Base-by-base conservation (phyloP, 2,113 vertebrate genomes). In the Sebastes schlegelii region DNA sequence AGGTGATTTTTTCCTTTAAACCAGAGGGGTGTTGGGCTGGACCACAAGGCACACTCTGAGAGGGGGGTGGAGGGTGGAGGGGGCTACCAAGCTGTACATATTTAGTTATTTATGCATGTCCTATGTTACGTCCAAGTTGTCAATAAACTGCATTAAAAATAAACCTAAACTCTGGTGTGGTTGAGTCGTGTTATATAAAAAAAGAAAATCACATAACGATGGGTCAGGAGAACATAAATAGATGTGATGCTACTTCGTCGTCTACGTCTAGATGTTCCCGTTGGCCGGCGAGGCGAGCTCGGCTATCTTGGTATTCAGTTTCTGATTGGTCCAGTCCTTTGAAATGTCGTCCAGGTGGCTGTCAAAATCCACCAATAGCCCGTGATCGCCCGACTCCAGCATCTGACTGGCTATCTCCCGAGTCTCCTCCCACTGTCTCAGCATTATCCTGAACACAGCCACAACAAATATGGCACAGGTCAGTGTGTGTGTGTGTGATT, bases 241-340 rank as follows among this genome's bases (percentile, higher is more conserved):
- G 65, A 75, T 75, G 10, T 7, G 58, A 34, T 2, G 73, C 60
- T n/a, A 4, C 60, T 48, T 2, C 58, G 23, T 68, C 1, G 43
- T 63, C n/a, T 21, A 10, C 0, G 16, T 10, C 75, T 90, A 94
- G 79, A 96, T 92, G 78, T 92, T 96, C 57, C 96, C 96, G 57
- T 96, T 96, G 63, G 95, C 95, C 19, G 95, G 95, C 1, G 95
- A 94, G 79, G 94, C 79, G 69, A 97, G 94, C 45, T 96, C 96
- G 8, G 90, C 94, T 60, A 98, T 97, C 81, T 96, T 96, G 21
- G 80, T 87, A 75, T 98, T 98, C 1, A 98, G 93, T 67, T 93
- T 95, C 91, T 96, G 95, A 94, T 98, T 98, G 94, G 97, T 97
- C 97, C 97, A 98, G 91, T 98, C 97, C 83, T 95, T 94, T 6